Evolutionary conservation across 2,888 invertebrate genomes (phyloP), one percentile per base, ranked within the genome.

Genomic region (Drosophila diplacantha): DNA sequence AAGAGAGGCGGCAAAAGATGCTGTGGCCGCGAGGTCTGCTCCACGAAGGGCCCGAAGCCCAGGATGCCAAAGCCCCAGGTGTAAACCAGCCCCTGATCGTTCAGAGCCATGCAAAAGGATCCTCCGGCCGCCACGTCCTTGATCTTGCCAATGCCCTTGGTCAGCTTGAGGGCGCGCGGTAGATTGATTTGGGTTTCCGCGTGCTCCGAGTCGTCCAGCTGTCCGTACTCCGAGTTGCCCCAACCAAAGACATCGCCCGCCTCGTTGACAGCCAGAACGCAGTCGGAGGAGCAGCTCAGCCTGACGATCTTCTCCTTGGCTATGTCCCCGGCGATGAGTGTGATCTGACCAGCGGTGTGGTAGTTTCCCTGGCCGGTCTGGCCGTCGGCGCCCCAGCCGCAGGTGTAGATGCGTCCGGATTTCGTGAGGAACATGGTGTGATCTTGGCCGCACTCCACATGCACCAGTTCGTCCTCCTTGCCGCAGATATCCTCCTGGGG

Each of bases 141-240:
- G 12, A 98, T 92, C 87, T 91, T 93, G 2, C 97, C 97, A 9
- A 94, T 85, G 3, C 91, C 89, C 51, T 91, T 90, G 0, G 93
- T 91, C 47, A 93, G 89, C 37, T 90, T 89, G 3, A 96, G 84
- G 20, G 92, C 90, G 37, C 91, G 91, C 0, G 97, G 94, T 74
- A 90, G 90, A 83, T 92, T 92, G 5, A 96, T 90, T 88, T 96
- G 96, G 11, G 74, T 71, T 5, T 75, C 73, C 7, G 83, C 70
- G n/a, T 85, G 78, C 0, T 26, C 71, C 24, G 82, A 63, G 52
- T 85, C 81, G 54, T 86, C 83, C 35, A 99, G 89, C 87, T 98
- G 98, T 0, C 93, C 93, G 84, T 97, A 98, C 88, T 99, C 98
- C 0, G 95, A 93, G 87, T 97, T 98, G 8, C 99, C 98, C 98